Base-by-base conservation (phyloP, 2,113 vertebrate genomes). In the Eublepharis macularius region DNA sequence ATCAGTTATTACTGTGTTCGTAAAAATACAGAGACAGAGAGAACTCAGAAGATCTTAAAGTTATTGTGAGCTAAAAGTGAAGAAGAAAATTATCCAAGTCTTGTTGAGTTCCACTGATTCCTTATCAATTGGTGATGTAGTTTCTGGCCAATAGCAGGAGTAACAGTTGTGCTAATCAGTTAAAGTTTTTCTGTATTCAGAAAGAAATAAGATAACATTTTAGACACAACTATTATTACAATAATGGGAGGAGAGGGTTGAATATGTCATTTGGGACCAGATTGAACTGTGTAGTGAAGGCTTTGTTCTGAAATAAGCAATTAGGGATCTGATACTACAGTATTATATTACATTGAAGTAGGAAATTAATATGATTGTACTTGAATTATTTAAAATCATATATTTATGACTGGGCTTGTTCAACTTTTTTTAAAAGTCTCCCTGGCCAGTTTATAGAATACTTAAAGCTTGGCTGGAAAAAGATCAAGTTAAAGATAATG, bases 311-410 rank as follows among this genome's bases (percentile, higher is more conserved):
- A 85, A 11, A 1, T 4, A 60, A 66, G 60, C 70, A 14, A 1
- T 24, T 60, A 8, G 81, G 13, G 39, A 32, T 81, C 74, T 36
- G 43, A 39, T n/a, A 51, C 13, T n/a, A 73, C 76, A 26, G 43
- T 47, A 72, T 69, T 88, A 81, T 63, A 80, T 17, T 36, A 57
- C 12, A 79, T 79, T 87, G 34, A 43, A 85, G 10, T 8, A 34
- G 41, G 89, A 77, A 91, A 75, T 6, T 81, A 13, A 84, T 82
- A 57, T 54, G 1, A 43, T 87, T 9, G 54, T 41, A 87, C 87
- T 49, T 91, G 66, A 90, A 87, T 89, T 85, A 86, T 81, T 92
- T 87, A 81, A 89, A 81, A 85, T 12, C 1, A 7, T 84, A 29
- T 16, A 26, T 81, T 91, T 92, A 2, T 21, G 83, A 43, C 8